Evolutionary conservation across 1,140 invertebrate genomes (phyloP).

Genomic region (Diabrotica undecimpunctata): DNA sequence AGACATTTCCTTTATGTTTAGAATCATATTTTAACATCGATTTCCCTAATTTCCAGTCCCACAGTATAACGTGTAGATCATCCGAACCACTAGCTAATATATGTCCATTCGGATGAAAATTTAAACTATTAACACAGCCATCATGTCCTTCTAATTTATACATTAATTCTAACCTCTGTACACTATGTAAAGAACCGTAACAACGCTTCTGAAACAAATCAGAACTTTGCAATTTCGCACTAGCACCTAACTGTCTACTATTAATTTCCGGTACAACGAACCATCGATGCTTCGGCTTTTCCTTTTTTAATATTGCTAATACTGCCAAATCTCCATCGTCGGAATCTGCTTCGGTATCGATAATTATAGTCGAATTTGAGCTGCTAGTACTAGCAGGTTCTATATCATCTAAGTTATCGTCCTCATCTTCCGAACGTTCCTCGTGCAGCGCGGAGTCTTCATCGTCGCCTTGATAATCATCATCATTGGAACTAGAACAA

Average conservation of each 20-base stretch:
- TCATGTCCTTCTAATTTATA: conserved; percentile 74
- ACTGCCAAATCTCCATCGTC: conserved; percentile 50
- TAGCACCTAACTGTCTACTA: conserved; percentile 56
- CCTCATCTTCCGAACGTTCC: conserved; percentile 21
- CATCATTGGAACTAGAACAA: too few species aligned
- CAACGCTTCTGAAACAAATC: conserved; percentile 66
- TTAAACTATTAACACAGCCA: conserved; percentile 89
- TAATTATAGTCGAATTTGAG: conserved; percentile 13
- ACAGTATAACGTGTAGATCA: conserved; percentile 78
- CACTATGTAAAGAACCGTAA: conserved; percentile 77
- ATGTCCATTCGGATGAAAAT: conserved; percentile 77
- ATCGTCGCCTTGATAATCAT: neutral
- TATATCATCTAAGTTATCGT: conserved; percentile 3
- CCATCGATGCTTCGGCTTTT: conserved; percentile 66
- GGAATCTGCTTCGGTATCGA: conserved; percentile 41
- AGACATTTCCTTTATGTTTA: conserved; percentile 84
- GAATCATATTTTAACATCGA: conserved; percentile 64
- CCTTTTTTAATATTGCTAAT: conserved; percentile 48
- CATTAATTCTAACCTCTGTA: conserved; percentile 77
- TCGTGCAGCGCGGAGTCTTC: conserved; percentile 16
- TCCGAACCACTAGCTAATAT: conserved; percentile 85
- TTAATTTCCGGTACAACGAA: conserved; percentile 58
- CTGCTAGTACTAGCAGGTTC: neutral
- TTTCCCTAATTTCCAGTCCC: conserved; percentile 83
- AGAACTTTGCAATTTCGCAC: conserved; percentile 50